These are phyloP conservation scores for Phenganax subtilis DNA, from an alignment of 92 coral and sea anemone species.

Conservation along the genomic window DNA sequence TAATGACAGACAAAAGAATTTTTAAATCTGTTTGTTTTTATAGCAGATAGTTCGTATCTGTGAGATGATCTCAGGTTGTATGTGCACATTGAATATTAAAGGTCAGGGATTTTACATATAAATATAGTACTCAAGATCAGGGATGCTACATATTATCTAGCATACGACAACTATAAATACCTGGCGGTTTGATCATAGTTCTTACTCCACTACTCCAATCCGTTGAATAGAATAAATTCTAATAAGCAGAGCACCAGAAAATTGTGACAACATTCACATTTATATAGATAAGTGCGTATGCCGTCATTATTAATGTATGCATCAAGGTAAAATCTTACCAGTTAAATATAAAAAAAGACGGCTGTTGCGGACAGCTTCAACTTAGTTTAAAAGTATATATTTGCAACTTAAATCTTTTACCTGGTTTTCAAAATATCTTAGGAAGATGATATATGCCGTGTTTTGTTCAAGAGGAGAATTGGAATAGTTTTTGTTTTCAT, in stretches of 20 bases:
- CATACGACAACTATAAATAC: background rate
- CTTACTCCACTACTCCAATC: conserved; percentile 4
- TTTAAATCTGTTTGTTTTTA: no score
- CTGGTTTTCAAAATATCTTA: conserved; percentile 8
- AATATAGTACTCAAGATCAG: background rate
- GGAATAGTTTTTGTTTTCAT: background rate
- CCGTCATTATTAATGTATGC: background rate
- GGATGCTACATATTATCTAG: background rate
- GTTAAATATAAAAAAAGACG: background rate
- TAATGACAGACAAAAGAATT: no score
- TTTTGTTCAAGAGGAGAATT: conserved; percentile 13
- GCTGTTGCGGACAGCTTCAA: no score
- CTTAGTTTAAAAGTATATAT: no score
- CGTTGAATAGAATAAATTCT: conserved; percentile 13
- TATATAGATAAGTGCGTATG: background rate
- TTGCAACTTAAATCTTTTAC: background rate
- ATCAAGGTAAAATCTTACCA: background rate
- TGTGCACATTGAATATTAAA: no score
- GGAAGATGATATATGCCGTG: background rate
- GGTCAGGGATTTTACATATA: no score
- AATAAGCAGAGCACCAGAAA: background rate
- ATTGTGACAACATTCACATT: background rate
- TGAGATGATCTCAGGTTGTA: no score
- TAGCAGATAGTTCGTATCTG: no score
- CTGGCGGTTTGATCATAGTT: background rate